Percentiles rank a stretch among this genome's conserved stretches.
Conservation (phyloP, 2,888 invertebrate genomes). For the Yponomeuta sedellus region DNA sequence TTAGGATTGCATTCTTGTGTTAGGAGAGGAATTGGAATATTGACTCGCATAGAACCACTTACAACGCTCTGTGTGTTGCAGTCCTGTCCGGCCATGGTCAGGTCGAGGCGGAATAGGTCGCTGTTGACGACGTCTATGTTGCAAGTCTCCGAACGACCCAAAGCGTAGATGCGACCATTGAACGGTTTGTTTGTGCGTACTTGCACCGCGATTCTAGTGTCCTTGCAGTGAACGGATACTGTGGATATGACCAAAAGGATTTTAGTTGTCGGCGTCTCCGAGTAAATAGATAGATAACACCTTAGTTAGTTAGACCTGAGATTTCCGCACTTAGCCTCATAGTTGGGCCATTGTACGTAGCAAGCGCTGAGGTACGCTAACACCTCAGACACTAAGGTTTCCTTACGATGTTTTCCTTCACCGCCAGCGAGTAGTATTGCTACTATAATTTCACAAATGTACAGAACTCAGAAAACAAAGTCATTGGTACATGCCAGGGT, state of each 20-base stretch:
- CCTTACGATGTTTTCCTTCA: too few species aligned
- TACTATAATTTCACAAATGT: too few species aligned
- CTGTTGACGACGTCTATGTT: constrained; percentile 96
- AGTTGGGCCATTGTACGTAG: too few species aligned
- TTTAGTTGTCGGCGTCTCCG: background rate
- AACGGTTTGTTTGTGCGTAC: constrained; percentile 95
- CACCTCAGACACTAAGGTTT: too few species aligned
- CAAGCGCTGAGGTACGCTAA: too few species aligned
- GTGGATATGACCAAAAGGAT: constrained; percentile 33
- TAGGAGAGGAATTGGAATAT: background rate
- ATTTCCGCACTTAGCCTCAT: too few species aligned
- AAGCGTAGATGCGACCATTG: constrained; percentile 94
- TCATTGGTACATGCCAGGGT: too few species aligned
- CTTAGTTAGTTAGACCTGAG: too few species aligned
- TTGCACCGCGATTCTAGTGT: constrained; percentile 94
- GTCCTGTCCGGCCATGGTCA: constrained; percentile 95
- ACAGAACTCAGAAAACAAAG: too few species aligned
- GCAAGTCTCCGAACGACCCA: constrained; percentile 95
- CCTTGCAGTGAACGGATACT: constrained; percentile 96
- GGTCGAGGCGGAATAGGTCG: constrained; percentile 92
- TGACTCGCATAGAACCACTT: constrained; percentile 55
- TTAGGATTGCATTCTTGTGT: background rate
- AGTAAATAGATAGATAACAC: too few species aligned
- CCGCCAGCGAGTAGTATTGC: too few species aligned
- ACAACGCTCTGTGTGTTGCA: constrained; percentile 97